Evolutionary conservation across 2,113 vertebrate species (phyloP).

Genomic region (Fulica atra): DNA sequence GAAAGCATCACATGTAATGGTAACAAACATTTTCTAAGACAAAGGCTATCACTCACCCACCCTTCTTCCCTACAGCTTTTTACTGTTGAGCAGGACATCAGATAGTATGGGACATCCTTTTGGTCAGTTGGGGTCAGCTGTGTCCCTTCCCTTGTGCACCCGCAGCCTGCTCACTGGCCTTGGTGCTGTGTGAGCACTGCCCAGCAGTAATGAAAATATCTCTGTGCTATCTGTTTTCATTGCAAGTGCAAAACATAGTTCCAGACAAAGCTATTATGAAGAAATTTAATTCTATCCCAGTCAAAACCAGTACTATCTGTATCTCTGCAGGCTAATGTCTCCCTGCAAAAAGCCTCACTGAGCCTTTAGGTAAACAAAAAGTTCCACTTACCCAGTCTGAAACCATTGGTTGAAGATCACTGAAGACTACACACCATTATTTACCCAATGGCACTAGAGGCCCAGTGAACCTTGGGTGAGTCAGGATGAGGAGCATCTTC

Average conservation of each 20-base stretch:
- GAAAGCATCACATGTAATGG: neutral
- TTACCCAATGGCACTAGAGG: neutral
- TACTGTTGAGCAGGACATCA: neutral
- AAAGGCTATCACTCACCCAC: neutral
- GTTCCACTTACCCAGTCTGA: neutral
- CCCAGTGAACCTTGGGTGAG: neutral
- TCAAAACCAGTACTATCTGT: accelerated
- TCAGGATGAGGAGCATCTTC: neutral
- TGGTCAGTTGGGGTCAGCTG: neutral
- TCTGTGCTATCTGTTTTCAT: neutral
- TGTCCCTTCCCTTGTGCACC: neutral
- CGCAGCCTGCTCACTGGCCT: neutral
- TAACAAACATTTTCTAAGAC: neutral
- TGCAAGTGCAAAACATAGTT: neutral
- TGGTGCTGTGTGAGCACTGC: neutral
- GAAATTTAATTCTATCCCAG: neutral
- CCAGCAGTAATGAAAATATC: neutral
- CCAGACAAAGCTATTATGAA: neutral
- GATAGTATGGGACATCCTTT: neutral
- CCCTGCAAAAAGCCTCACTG: neutral
- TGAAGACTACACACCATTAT: neutral
- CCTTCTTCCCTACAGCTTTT: neutral
- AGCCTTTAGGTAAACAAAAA: neutral
- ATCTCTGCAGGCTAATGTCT: neutral
- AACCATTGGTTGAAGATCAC: neutral